Evolutionary conservation across 1,140 invertebrate species (phyloP).

Genomic region (Lepidurus couesii): DNA sequence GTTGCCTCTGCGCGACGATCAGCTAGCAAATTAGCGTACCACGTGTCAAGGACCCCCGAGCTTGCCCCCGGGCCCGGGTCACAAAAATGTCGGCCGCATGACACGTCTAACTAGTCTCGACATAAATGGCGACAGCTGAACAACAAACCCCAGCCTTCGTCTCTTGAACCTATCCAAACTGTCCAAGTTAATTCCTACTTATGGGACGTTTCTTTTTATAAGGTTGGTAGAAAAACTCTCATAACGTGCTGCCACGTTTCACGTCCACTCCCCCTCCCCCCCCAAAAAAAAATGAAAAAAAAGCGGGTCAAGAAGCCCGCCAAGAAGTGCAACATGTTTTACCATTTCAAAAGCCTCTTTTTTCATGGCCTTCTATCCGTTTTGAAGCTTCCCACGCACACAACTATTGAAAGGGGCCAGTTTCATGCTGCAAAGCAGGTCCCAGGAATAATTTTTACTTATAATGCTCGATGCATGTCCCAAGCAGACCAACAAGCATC

Average conservation of each 20-base stretch:
- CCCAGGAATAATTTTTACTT: not conserved
- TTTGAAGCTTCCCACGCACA: not conserved
- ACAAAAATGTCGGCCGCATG: slow-evolving; percentile 3
- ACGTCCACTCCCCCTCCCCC: not conserved
- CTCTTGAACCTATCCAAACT: slow-evolving; percentile 2
- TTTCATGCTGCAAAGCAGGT: not conserved
- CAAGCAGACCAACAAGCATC: slow-evolving; percentile 3
- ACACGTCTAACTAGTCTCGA: slow-evolving; percentile 5
- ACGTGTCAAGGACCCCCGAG: not conserved
- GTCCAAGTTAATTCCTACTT: slow-evolving; percentile 14
- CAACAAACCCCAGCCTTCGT: slow-evolving; percentile 1
- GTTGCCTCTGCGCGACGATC: not conserved
- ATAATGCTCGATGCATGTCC: not conserved
- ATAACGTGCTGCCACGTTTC: not conserved
- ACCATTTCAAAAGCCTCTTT: not conserved
- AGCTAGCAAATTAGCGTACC: not conserved
- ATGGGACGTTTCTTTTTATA: not conserved
- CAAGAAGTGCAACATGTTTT: not conserved
- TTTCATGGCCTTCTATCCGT: not conserved
- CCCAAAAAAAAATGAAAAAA: not conserved
- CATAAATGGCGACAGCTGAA: slow-evolving; percentile 18
- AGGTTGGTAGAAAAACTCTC: not conserved
- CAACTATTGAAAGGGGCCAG: not conserved
- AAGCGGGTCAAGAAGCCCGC: not conserved
- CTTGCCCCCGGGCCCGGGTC: not conserved